Evolutionary conservation across 2,888 invertebrate genomes (phyloP).

Genomic region (Agonopterix arenella): DNA sequence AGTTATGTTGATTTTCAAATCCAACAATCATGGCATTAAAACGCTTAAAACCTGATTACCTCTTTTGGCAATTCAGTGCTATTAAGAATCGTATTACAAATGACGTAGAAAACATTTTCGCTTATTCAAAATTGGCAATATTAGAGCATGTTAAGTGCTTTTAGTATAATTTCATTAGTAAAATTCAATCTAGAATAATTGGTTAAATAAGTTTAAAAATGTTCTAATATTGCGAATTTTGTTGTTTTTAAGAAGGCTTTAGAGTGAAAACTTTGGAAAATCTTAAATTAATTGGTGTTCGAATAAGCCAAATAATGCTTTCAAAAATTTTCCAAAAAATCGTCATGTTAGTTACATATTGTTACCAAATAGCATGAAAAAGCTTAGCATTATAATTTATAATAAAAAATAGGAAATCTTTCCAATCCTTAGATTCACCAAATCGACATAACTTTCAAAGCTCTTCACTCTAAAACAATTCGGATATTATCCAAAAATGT

Average conservation of each 20-base stretch:
- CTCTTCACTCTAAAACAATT: too few relatives aligned
- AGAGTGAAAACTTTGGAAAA: too few relatives aligned
- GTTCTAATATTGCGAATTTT: neutral
- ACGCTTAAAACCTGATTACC: too few relatives aligned
- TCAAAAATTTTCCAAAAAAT: neutral
- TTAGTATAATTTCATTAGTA: neutral
- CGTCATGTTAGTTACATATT: neutral
- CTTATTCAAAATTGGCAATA: slow-evolving; percentile 14
- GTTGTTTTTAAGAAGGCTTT: neutral
- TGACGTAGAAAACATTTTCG: slow-evolving; percentile 18
- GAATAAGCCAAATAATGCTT: neutral
- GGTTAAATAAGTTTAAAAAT: neutral
- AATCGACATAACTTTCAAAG: neutral
- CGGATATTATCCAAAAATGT: too few relatives aligned
- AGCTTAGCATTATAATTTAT: too few relatives aligned
- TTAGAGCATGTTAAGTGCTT: neutral
- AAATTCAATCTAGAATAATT: neutral
- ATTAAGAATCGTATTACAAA: slow-evolving; percentile 1
- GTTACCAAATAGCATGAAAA: slow-evolving; percentile 3
- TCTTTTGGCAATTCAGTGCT: neutral
- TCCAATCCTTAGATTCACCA: neutral
- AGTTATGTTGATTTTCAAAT: too few relatives aligned
- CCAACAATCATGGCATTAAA: too few relatives aligned
- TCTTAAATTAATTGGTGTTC: too few relatives aligned
- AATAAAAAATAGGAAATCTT: too few relatives aligned